phyloP scores from a whole-genome alignment of 2,113 vertebrate species.

The Scomber japonicus region DNA sequence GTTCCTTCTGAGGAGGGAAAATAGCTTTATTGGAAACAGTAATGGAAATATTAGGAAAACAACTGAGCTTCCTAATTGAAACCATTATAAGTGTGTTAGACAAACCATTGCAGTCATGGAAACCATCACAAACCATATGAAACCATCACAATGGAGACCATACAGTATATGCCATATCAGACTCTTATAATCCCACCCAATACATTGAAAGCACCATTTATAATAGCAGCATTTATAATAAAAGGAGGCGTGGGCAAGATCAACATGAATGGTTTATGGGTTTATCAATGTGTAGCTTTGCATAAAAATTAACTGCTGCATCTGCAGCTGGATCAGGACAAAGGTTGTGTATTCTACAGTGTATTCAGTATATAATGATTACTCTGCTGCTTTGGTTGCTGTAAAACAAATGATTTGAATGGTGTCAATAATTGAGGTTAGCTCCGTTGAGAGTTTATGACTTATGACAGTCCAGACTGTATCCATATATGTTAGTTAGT shows the following conservation, averaged over 20 bases:
- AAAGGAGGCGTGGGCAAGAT: too few species aligned
- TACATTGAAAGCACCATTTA: background rate
- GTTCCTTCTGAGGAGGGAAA: background rate
- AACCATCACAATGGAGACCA: background rate
- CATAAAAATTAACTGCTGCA: too few species aligned
- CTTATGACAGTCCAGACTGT: background rate
- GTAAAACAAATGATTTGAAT: conserved; percentile 14
- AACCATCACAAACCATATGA: background rate
- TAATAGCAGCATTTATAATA: too few species aligned
- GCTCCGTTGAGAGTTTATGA: background rate
- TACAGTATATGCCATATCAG: background rate
- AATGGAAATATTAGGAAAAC: conserved; percentile 21
- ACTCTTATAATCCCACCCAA: background rate
- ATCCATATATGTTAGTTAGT: background rate
- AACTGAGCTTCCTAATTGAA: conserved; percentile 22
- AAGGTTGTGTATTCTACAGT: background rate
- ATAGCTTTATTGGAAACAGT: background rate
- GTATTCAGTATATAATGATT: background rate
- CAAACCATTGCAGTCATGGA: background rate
- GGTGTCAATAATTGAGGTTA: conserved; percentile 4
- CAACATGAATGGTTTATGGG: too few species aligned
- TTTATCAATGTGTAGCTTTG: too few species aligned
- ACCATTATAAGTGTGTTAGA: conserved; percentile 2
- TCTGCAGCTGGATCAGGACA: too few species aligned
- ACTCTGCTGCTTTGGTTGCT: background rate